Percentiles rank a stretch among this genome's conserved stretches.
Evolutionary conservation across 2,113 vertebrate genomes (phyloP).

Genomic region (Gasterosteus aculeatus): DNA sequence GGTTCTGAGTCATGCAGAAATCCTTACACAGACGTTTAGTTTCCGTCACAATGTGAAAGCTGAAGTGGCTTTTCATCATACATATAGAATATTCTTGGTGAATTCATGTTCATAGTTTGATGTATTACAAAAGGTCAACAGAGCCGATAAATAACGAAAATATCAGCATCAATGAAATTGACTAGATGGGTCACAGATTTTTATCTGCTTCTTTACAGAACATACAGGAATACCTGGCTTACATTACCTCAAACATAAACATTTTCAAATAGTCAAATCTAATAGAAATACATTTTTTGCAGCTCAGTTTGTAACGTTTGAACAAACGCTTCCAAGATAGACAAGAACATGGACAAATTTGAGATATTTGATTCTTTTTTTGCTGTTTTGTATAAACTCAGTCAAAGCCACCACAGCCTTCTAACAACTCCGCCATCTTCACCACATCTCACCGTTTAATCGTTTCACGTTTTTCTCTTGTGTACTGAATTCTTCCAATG

Average conservation of each 20-base stretch:
- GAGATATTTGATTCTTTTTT: background rate
- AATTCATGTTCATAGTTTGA: background rate
- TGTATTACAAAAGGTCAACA: background rate
- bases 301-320: background rate
- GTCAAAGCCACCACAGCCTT: background rate
- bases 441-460: background rate
- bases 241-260: no score
- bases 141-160: background rate
- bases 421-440: background rate
- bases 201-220: background rate
- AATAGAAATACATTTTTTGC: background rate
- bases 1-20: background rate
- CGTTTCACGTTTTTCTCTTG: background rate
- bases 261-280: background rate
- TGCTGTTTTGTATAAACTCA: background rate
- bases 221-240: background rate
- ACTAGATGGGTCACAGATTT: background rate
- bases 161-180: background rate
- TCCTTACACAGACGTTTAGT: background rate
- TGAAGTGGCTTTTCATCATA: background rate
- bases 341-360: background rate
- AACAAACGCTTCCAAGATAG: background rate
- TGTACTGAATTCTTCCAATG: conserved; percentile 22
- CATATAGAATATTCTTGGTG: background rate
- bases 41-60: background rate